Conservation (phyloP, 2,888 invertebrate genomes). For the Leuctra nigra region DNA sequence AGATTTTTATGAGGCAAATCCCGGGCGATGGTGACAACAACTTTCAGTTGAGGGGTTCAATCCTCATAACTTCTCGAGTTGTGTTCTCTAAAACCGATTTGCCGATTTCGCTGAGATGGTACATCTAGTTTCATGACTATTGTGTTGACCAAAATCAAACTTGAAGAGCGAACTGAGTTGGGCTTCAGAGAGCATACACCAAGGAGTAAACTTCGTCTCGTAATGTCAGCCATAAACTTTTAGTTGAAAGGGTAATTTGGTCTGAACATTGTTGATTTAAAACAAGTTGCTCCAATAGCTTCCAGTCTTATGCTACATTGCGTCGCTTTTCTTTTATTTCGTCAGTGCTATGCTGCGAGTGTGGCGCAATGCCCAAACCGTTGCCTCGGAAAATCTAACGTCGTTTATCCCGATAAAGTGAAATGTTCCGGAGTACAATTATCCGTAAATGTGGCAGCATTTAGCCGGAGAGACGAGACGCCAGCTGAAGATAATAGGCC, state of each 20-base stretch:
- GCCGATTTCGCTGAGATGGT: too few species aligned
- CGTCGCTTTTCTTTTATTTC: background rate
- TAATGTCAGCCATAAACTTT: too few species aligned
- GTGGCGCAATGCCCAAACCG: conserved; percentile 9
- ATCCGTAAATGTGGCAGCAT: conserved; percentile 12
- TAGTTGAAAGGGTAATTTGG: background rate
- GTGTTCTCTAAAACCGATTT: too few species aligned
- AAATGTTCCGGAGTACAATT: conserved; percentile 7
- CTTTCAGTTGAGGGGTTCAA: conserved; percentile 2
- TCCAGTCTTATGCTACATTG: background rate
- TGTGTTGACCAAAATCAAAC: too few species aligned
- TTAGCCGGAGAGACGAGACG: background rate
- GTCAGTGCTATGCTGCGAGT: background rate
- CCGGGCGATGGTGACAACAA: background rate
- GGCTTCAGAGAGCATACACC: too few species aligned
- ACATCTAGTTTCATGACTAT: too few species aligned
- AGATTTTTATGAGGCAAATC: background rate
- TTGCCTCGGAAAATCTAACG: background rate
- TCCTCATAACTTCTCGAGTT: too few species aligned
- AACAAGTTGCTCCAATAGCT: conserved; percentile 6
- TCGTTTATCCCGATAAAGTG: conserved; percentile 10
- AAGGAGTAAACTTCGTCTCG: too few species aligned
- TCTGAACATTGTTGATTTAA: conserved; percentile 9
- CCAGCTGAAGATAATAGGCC: background rate
- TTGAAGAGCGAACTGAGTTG: too few species aligned